These are phyloP conservation scores for Sebastes itinus DNA, from an alignment of 2,797 vertebrate species.

Conservation along the genomic window DNA sequence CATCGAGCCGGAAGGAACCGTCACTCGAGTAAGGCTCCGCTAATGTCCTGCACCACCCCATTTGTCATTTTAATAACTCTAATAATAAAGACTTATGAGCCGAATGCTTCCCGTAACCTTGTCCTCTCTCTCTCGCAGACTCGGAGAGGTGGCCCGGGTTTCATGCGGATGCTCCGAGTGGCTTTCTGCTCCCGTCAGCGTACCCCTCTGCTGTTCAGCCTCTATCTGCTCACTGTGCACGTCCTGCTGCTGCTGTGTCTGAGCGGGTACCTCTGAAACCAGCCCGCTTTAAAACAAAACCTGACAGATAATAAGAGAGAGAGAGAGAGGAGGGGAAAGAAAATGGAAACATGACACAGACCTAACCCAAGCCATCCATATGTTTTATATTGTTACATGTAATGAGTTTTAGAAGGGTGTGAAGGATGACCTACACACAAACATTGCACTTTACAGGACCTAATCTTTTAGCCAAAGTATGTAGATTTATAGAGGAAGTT, in stretches of 20 bases:
- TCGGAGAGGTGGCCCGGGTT: slow-evolving; percentile 75
- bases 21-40: slow-evolving; percentile 82
- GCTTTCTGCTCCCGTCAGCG: slow-evolving; percentile 87
- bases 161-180: slow-evolving; percentile 84
- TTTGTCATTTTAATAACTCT: slow-evolving; percentile 15
- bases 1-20: slow-evolving; percentile 82
- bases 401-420: background rate
- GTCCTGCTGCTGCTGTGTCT: slow-evolving; percentile 90
- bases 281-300: background rate
- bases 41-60: background rate
- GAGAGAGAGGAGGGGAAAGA: background rate
- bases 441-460: slow-evolving; percentile 72
- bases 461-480: slow-evolving; percentile 62
- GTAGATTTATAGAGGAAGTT: slow-evolving; percentile 18
- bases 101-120: slow-evolving; percentile 6
- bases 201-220: slow-evolving; percentile 85
- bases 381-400: slow-evolving; percentile 44
- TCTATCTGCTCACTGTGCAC: slow-evolving; percentile 90
- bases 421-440: slow-evolving; percentile 9
- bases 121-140: slow-evolving; percentile 69
- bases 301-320: slow-evolving; percentile 1
- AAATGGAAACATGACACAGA: slow-evolving; percentile 10
- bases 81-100: slow-evolving; percentile 6
- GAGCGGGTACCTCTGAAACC: slow-evolving; percentile 88
- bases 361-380: slow-evolving; percentile 40